These are phyloP conservation scores for Halcyon chelicuti DNA, from an alignment of 2,797 vertebrate genomes.

Conservation along the genomic window DNA sequence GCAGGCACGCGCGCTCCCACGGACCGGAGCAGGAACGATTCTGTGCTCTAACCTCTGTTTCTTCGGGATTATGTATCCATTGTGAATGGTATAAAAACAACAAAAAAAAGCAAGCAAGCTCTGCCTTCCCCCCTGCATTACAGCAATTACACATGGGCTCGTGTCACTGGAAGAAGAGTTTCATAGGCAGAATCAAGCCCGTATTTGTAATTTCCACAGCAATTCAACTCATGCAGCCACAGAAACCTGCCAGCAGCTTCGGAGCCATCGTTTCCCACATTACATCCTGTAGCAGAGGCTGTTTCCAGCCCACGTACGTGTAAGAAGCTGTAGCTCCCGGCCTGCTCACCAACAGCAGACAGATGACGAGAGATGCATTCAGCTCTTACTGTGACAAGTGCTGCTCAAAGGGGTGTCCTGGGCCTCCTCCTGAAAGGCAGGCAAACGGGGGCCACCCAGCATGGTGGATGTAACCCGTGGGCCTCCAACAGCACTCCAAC, in stretches of 20 bases:
- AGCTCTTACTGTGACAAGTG: accelerated
- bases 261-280: background rate
- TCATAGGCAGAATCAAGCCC: background rate
- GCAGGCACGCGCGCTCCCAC: background rate
- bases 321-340: background rate
- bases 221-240: background rate
- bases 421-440: background rate
- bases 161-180: background rate
- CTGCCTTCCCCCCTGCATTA: background rate
- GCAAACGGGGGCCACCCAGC: background rate
- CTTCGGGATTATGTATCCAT: background rate
- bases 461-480: background rate
- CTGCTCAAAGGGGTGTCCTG: background rate
- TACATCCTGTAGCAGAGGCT: background rate
- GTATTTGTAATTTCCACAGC: background rate
- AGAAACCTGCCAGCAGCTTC: background rate
- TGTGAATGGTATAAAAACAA: background rate
- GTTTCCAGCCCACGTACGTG: accelerated
- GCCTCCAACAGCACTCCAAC: background rate
- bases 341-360: background rate
- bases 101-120: background rate
- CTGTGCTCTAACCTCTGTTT: background rate
- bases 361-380: background rate
- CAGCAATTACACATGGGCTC: background rate
- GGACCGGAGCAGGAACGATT: background rate